Evolutionary conservation across 2,888 invertebrate species (phyloP).

Genomic region (Tenodera sinensis): DNA sequence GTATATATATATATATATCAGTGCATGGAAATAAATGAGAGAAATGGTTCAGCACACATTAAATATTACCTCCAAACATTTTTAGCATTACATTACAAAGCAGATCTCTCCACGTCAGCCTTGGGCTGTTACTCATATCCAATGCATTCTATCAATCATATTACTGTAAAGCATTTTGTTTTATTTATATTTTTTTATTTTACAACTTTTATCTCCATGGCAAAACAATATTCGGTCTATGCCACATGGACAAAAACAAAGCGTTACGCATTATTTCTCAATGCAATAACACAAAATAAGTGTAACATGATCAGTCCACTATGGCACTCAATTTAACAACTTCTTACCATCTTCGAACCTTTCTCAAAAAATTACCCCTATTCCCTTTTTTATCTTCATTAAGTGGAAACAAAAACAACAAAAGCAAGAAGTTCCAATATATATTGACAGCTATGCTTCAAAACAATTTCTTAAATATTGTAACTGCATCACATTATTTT

Average conservation of each 20-base stretch:
- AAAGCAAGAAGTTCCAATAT: neutral
- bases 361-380: neutral
- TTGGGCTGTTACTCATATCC: neutral
- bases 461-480: neutral
- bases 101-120: neutral
- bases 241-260: neutral
- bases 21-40: neutral
- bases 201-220: neutral
- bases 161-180: neutral
- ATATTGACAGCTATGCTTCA: neutral
- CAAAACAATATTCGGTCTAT: neutral
- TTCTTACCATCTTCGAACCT: neutral
- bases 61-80: neutral
- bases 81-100: no score
- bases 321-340: neutral
- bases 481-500: neutral
- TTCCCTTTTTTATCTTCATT: neutral
- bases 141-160: neutral
- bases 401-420: neutral
- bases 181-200: neutral
- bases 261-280: neutral
- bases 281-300: neutral
- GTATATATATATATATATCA: neutral
- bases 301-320: neutral
- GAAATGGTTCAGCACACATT: neutral